These are phyloP conservation scores for Sphaerodactylus townsendi DNA, from an alignment of 2,113 vertebrate species.

Conservation along the genomic window DNA sequence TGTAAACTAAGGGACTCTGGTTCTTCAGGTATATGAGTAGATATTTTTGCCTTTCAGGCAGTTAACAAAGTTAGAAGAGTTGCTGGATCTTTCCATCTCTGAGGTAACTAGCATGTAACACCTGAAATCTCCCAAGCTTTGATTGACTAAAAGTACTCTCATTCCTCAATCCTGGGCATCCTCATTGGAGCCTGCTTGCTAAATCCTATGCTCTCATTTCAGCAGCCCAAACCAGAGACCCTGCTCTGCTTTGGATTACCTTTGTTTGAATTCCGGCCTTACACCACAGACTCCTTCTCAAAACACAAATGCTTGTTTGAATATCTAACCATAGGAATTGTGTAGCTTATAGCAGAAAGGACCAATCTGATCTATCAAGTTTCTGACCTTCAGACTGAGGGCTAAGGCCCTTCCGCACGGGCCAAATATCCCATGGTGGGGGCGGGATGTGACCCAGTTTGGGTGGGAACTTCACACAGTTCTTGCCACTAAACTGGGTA, in stretches of 20 bases:
- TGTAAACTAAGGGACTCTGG: neutral
- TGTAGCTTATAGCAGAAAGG: neutral
- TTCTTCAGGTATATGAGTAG: neutral
- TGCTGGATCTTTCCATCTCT: neutral
- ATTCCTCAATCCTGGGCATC: neutral
- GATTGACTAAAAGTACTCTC: neutral
- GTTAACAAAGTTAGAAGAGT: neutral
- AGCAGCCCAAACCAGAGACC: neutral
- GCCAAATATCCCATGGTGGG: no score
- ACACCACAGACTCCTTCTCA: neutral
- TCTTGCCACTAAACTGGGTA: no score
- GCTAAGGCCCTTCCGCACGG: no score
- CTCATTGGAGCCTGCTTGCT: neutral
- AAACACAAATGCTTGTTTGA: neutral
- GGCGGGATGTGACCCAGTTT: no score
- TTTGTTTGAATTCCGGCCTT: neutral
- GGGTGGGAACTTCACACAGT: no score
- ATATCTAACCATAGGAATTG: neutral
- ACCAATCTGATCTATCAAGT: neutral
- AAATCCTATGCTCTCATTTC: neutral
- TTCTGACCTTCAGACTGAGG: neutral
- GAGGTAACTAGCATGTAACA: neutral
- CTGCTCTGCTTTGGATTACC: neutral
- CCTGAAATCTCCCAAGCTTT: neutral
- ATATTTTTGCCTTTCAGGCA: neutral